Base-by-base conservation (phyloP, 2,888 invertebrate species). In the Augiades crinisus region DNA sequence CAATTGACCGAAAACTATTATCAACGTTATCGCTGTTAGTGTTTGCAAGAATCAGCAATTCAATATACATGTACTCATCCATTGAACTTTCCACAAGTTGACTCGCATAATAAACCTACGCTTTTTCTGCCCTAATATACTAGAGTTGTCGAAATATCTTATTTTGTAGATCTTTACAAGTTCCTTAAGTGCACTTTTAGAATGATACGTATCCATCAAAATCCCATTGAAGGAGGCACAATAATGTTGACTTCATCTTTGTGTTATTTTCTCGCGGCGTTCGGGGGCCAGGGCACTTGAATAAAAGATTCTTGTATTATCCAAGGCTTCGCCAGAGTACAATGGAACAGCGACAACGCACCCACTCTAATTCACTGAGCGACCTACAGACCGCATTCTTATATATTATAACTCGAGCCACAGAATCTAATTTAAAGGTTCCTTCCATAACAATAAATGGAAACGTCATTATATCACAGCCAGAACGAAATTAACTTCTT, bases 241-340 rank as follows among this genome's bases (percentile, higher is more conserved):
- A 87, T 86, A 81, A 72, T 71, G 79, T 75, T 78, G 77, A 77
- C 75, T 81, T 70, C 79, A 80, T 81, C 75, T 82, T 78, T 81
- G 72, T 75, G 72, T 81, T 83, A 82, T 83, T 83, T 79, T 81
- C 80, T 84, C 82, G 75, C 68, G 72, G 73, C 72, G 74, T 79
- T 80, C 68, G 71, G 76, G 74, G 81, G 69, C 77, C 77, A 73
- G 71, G 69, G 80, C 79, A 84, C 81, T 84, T 87, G 87, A 86
- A 88, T 87, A 88, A 88, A 87, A 87, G 83, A 87, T 87, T 82
- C 78, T 78, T 78, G 78, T 81, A 83, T 85, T 82, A 84, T 84
- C 75, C 79, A 73, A 62, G 67, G 65, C 78, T 70, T 68, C 67
- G 66, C 64, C 64, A 55, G 68, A 70, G 67, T 64, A 89, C 86